phyloP scores from a whole-genome alignment of 1,140 invertebrate genomes.

The Cyrtorhinus lividipennis region DNA sequence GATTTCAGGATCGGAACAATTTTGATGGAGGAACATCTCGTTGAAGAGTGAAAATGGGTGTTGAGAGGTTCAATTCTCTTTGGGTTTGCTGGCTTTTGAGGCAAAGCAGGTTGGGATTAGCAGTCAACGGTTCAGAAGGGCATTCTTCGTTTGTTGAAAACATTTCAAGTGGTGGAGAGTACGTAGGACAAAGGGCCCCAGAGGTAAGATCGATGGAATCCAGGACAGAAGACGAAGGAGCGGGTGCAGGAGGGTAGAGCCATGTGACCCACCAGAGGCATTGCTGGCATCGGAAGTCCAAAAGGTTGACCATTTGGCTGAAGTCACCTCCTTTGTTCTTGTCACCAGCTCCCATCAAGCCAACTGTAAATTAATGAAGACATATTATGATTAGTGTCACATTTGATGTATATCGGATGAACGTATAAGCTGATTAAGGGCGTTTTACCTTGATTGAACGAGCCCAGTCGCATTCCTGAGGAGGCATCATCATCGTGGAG shows the following conservation, averaged over 20 bases:
- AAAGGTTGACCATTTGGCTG: slow-evolving; percentile 5
- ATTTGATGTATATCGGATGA: neutral
- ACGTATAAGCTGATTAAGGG: neutral
- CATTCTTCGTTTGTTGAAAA: neutral
- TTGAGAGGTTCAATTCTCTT: too few species aligned
- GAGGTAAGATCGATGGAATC: too few species aligned
- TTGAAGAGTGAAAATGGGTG: neutral
- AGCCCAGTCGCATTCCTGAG: slow-evolving; percentile 33
- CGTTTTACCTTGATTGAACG: slow-evolving; percentile 20
- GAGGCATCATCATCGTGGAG: slow-evolving; percentile 44
- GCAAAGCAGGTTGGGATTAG: too few species aligned
- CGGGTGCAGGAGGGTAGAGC: neutral
- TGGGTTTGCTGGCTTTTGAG: too few species aligned
- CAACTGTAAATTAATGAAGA: neutral
- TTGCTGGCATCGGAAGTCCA: neutral
- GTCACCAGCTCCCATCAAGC: neutral
- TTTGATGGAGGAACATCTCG: neutral
- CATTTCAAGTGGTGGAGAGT: neutral
- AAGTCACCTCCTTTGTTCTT: slow-evolving; percentile 7
- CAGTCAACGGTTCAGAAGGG: too few species aligned
- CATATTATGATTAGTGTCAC: neutral
- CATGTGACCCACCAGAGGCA: neutral
- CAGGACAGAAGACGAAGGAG: neutral
- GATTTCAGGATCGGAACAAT: neutral
- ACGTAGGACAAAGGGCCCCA: too few species aligned